Evolutionary conservation across 1,140 invertebrate genomes (phyloP).

Genomic region (Frieseomelitta varia): DNA sequence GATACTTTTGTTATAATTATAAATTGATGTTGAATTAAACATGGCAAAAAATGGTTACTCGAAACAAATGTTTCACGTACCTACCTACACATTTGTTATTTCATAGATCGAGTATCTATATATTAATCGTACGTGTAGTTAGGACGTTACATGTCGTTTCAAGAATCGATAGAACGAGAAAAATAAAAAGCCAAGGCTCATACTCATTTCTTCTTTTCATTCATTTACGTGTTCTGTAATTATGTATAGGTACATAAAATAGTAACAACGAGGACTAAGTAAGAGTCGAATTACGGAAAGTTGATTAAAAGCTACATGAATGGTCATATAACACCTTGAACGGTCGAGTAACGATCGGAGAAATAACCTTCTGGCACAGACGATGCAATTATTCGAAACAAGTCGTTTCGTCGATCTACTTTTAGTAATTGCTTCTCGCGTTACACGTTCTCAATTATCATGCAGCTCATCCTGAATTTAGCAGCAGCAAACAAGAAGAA

Average conservation of each 20-base stretch:
- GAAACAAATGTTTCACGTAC: no score
- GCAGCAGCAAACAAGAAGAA: neutral
- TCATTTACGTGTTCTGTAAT: neutral
- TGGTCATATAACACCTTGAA: neutral
- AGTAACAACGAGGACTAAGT: neutral
- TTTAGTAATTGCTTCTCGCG: slow-evolving; percentile 6
- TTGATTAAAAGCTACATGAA: neutral
- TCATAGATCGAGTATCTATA: neutral
- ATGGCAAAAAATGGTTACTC: no score
- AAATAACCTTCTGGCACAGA: neutral
- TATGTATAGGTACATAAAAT: neutral
- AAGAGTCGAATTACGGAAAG: neutral
- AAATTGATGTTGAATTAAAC: no score
- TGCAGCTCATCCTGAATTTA: neutral
- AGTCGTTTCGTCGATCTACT: slow-evolving; percentile 2
- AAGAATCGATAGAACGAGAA: neutral
- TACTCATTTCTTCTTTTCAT: neutral
- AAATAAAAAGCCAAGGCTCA: neutral
- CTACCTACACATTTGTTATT: no score
- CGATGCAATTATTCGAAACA: neutral
- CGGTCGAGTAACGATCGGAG: neutral
- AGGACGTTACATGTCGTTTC: neutral
- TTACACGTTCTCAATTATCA: neutral
- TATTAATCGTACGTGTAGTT: neutral
- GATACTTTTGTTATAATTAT: no score